Evolutionary conservation across 2,797 vertebrate genomes (phyloP), one percentile per base, ranked within the genome.

Genomic region (Margarornis squamiger): DNA sequence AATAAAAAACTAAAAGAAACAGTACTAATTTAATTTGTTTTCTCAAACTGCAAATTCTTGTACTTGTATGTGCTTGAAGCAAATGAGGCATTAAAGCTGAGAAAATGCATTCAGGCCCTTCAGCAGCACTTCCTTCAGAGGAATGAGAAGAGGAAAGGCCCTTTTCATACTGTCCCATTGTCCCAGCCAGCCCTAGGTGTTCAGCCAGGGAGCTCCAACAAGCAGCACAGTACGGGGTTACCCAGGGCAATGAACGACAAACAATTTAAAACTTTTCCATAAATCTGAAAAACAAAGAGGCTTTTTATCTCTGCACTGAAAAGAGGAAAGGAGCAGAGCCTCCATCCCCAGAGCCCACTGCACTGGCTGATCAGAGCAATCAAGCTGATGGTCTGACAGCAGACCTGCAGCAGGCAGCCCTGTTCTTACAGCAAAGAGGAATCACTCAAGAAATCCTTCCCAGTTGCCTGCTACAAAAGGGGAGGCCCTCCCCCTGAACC

Each of bases 1-100:
- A 48, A 89, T 11, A 1, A 17, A 10, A 61, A 51, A 49, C 82
- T 49, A 89, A 78, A 88, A 61, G 14, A 83, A 94, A 58, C 12
- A 66, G 54, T 32, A 2, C 36, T 95, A 93, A 95, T 94, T 97
- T 72, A 92, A 95, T 94, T 95, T 95, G 86, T 90, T 97, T 97
- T 92, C 93, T 94, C 74, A 78, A 97, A 89, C 39, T 67, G 65
- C 87, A 96, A 96, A 96, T 67, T 46, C 48, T 86, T n/a, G 16
- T 62, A 80, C 49, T 90, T n/a, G 15, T 67, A 79, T 2, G 1
- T 72, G 58, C 84, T 93, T 68, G 79, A 92, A 93, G 82, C 49
- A 91, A 96, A 91, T 43, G 65, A 97, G 90, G 81, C 86, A 83
- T 75, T 91, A 88, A 94, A 15, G 27, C 62, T 39, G n/a, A 75